phyloP scores from a whole-genome alignment of 1,140 invertebrate species.

The Lepidostoma basale region DNA sequence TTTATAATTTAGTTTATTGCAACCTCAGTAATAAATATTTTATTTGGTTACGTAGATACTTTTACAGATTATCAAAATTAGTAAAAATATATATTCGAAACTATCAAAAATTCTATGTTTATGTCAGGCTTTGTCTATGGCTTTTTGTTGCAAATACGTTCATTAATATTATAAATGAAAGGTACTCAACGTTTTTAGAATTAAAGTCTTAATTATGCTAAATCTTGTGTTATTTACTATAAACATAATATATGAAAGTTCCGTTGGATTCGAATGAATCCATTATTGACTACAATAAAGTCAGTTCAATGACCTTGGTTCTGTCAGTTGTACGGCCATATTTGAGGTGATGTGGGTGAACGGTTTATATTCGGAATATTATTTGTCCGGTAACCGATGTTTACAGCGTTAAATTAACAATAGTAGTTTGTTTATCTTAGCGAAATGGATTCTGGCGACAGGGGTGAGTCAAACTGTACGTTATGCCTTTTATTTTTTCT shows the following conservation, averaged over 20 bases:
- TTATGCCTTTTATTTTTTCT: constrained; percentile 12
- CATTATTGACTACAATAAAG: no score
- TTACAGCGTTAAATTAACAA: constrained; percentile 22
- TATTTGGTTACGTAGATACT: no score
- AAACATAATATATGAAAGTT: no score
- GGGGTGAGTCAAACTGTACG: constrained; percentile 33
- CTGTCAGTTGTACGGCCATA: constrained; percentile 39
- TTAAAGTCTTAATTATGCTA: no score
- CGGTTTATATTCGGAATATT: constrained; percentile 30
- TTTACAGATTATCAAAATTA: no score
- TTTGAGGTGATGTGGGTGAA: constrained; percentile 41
- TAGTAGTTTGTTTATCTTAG: neutral
- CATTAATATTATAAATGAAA: constrained; percentile 11
- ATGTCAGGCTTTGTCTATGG: constrained; percentile 9
- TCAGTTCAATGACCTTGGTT: constrained; percentile 39
- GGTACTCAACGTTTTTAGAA: no score
- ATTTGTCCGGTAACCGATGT: constrained; percentile 22
- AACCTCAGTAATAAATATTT: no score
- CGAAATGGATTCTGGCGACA: constrained; percentile 31
- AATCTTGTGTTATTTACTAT: no score
- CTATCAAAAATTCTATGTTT: no score
- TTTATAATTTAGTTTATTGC: no score
- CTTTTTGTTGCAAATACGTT: neutral
- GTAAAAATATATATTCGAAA: no score
- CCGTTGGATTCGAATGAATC: no score